A percentile compares a stretch with the other conserved stretches of the same genome.
These are phyloP conservation scores for Lycia hirtaria DNA, from an alignment of 2,888 invertebrate genomes.

Conservation along the genomic window DNA sequence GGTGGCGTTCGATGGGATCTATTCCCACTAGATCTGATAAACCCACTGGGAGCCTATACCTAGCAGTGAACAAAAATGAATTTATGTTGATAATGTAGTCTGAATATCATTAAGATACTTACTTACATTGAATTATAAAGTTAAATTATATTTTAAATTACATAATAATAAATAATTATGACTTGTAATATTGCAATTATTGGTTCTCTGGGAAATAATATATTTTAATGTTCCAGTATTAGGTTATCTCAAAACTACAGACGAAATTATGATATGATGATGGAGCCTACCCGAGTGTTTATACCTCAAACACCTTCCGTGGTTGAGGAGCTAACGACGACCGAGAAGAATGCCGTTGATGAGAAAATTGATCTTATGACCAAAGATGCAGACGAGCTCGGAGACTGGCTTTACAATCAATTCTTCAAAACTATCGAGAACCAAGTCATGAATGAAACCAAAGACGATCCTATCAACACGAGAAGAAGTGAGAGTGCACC, in stretches of 20 bases:
- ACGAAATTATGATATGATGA: slow-evolving; percentile 43
- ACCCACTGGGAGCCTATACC: no score
- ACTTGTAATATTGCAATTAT: no score
- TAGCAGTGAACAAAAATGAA: no score
- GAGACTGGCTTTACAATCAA: slow-evolving; percentile 79
- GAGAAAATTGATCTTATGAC: slow-evolving; percentile 59
- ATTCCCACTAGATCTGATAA: no score
- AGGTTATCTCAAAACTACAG: slow-evolving; percentile 62
- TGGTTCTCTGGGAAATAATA: no score
- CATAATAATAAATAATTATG: no score
- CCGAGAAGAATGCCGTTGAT: slow-evolving; percentile 48
- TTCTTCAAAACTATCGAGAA: slow-evolving; percentile 79
- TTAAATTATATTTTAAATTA: no score
- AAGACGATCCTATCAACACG: slow-evolving; percentile 50
- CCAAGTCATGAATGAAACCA: slow-evolving; percentile 72
- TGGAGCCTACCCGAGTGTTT: slow-evolving; percentile 51
- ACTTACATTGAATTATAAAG: no score
- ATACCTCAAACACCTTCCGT: slow-evolving; percentile 32
- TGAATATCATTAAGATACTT: no score
- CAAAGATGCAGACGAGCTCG: slow-evolving; percentile 69
- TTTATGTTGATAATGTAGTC: no score
- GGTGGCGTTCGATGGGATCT: no score
- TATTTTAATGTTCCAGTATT: slow-evolving; percentile 59
- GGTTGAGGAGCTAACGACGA: slow-evolving; percentile 39
- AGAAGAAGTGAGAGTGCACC: slow-evolving; percentile 60